Conservation (phyloP, 2,888 invertebrate genomes). For the Callinectes sapidus region DNA sequence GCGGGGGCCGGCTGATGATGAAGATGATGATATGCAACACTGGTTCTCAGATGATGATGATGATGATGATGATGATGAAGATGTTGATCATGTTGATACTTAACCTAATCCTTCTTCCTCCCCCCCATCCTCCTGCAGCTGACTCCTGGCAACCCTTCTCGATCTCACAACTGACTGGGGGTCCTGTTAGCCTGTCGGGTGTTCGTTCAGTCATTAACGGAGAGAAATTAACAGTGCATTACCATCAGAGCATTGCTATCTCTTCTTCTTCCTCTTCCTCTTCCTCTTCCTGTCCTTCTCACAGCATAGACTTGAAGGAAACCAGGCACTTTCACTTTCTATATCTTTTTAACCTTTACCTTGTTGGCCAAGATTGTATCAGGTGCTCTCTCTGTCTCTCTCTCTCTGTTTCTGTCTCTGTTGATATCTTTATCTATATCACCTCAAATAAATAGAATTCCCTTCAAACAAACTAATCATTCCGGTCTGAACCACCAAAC, state of each 20-base stretch:
- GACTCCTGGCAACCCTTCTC: background rate
- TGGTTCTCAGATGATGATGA: slow-evolving; percentile 29
- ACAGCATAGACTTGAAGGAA: background rate
- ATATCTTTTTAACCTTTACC: no score
- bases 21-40: slow-evolving; percentile 42
- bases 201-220: background rate
- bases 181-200: slow-evolving; percentile 36
- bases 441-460: no score
- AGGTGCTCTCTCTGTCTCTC: no score
- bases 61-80: slow-evolving; percentile 8
- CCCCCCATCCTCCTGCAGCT: background rate
- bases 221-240: background rate
- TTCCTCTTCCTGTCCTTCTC: background rate
- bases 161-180: slow-evolving; percentile 52
- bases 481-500: no score
- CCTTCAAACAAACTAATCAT: no score
- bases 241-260: background rate
- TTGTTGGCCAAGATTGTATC: no score
- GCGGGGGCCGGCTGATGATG: slow-evolving; percentile 62
- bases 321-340: background rate
- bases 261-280: background rate
- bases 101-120: background rate
- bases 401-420: no score
- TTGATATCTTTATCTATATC: no score
- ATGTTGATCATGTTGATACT: slow-evolving; percentile 21